Evolutionary conservation across 1,140 invertebrate genomes (phyloP).

Genomic region (Neodiprion fabricii): DNA sequence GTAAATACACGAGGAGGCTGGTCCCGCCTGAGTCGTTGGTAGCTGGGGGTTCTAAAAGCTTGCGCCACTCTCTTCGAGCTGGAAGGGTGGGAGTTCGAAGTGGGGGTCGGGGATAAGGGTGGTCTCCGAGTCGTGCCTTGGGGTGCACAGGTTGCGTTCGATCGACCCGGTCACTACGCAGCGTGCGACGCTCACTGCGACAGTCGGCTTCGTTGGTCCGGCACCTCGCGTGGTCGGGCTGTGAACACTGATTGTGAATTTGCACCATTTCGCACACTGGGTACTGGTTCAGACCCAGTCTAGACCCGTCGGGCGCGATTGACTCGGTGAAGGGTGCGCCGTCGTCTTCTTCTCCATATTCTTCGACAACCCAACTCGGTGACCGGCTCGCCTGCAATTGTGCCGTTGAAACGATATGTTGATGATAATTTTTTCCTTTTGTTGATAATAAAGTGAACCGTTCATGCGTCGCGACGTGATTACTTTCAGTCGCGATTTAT

Average conservation of each 20-base stretch:
- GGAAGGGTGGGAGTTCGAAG: constrained; percentile 26
- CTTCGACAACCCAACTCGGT: not conserved
- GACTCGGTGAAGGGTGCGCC: not conserved
- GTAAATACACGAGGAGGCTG: too few species aligned
- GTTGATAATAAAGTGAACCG: too few species aligned
- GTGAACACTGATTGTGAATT: constrained; percentile 18
- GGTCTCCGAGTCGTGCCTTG: constrained; percentile 31
- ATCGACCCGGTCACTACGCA: constrained; percentile 52
- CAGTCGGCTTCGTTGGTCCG: constrained; percentile 48
- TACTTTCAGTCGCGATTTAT: too few species aligned
- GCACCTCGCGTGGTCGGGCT: constrained; percentile 27
- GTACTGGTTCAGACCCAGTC: constrained; percentile 24
- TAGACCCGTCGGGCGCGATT: constrained; percentile 24
- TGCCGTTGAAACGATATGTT: not conserved
- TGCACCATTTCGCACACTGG: constrained; percentile 22
- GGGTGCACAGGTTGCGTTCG: constrained; percentile 51
- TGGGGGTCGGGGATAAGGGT: constrained; percentile 26
- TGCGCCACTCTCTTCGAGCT: too few species aligned
- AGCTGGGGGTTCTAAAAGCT: too few species aligned
- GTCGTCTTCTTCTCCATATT: not conserved
- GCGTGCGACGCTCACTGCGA: constrained; percentile 50
- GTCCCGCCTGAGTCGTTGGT: too few species aligned
- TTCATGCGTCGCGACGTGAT: too few species aligned
- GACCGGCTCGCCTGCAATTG: not conserved
- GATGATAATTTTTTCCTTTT: too few species aligned